phyloP scores from a whole-genome alignment of 2,797 vertebrate genomes.

The Dryobates pubescens region DNA sequence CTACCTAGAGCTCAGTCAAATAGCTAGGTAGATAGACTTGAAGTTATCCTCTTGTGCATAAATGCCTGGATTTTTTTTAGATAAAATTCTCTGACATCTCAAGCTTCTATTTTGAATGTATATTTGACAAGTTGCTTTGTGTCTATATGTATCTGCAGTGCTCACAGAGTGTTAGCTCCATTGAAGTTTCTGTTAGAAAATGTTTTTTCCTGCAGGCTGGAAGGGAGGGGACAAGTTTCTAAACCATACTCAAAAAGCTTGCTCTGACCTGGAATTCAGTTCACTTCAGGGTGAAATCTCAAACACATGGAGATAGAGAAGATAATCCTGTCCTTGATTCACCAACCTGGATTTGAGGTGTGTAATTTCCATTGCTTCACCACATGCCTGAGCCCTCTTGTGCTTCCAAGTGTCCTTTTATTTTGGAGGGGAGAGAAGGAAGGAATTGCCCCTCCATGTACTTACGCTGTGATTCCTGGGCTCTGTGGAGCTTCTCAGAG shows the following conservation, averaged over 20 bases:
- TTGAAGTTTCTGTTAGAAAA: neutral
- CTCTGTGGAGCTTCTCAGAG: neutral
- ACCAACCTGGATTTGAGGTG: rapidly evolving
- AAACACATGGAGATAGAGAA: neutral
- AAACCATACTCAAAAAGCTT: neutral
- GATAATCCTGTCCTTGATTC: neutral
- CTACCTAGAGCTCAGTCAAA: neutral
- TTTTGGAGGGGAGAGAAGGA: rapidly evolving
- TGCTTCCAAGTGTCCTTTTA: neutral
- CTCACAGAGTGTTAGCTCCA: neutral
- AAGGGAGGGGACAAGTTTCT: neutral
- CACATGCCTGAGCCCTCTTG: neutral
- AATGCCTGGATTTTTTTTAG: neutral
- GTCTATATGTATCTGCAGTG: neutral
- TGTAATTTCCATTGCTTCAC: rapidly evolving
- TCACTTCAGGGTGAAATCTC: neutral
- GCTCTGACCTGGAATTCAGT: neutral
- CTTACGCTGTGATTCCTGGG: neutral
- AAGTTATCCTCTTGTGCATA: conserved; percentile 49
- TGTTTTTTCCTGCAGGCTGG: neutral
- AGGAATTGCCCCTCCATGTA: neutral
- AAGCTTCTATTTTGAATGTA: neutral
- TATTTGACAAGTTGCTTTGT: neutral
- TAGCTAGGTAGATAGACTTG: conserved; percentile 21
- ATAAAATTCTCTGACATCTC: conserved; percentile 49